Evolutionary conservation across 2,113 vertebrate species (phyloP).

Genomic region (Carassius auratus): DNA sequence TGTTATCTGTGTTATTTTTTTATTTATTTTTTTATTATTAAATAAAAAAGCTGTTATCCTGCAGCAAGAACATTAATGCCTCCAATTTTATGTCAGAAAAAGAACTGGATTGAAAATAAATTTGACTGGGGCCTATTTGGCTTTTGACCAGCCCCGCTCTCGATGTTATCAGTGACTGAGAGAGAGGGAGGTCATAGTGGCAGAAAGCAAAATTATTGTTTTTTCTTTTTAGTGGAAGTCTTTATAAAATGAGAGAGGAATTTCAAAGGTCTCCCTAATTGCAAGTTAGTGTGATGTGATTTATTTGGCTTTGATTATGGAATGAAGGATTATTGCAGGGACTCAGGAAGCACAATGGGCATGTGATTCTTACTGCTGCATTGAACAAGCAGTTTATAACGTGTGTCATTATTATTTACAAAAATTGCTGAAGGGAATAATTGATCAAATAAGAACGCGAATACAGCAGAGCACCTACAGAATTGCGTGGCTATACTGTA

Average conservation of each 20-base stretch:
- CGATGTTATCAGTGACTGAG: conserved; percentile 50
- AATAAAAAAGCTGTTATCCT: conserved; percentile 34
- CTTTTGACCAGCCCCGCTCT: conserved; percentile 46
- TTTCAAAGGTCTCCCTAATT: conserved; percentile 59
- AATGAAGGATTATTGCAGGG: conserved; percentile 44
- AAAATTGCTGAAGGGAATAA: conserved; percentile 34
- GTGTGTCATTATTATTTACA: conserved; percentile 46
- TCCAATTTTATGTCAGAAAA: conserved; percentile 44
- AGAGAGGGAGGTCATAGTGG: conserved; percentile 40
- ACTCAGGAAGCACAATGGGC: conserved; percentile 53
- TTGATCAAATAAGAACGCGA: conserved; percentile 29
- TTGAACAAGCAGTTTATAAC: conserved; percentile 12
- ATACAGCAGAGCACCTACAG: background rate
- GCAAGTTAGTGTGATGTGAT: conserved; percentile 55
- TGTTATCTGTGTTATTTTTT: conserved; percentile 44
- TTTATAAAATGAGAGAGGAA: conserved; percentile 54
- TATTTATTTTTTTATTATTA: too few species aligned
- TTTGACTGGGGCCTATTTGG: conserved; percentile 55
- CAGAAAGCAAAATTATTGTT: conserved; percentile 54
- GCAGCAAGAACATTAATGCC: conserved; percentile 56
- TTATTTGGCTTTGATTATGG: conserved; percentile 53
- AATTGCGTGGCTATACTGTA: background rate
- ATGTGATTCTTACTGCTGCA: conserved; percentile 46
- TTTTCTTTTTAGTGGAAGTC: conserved; percentile 53
- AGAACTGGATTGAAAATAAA: conserved; percentile 31